Percentiles rank a stretch among this genome's conserved stretches.
These are phyloP conservation scores for Phenganax stokvisi DNA, from an alignment of 92 coral and sea anemone genomes.

Conservation along the genomic window DNA sequence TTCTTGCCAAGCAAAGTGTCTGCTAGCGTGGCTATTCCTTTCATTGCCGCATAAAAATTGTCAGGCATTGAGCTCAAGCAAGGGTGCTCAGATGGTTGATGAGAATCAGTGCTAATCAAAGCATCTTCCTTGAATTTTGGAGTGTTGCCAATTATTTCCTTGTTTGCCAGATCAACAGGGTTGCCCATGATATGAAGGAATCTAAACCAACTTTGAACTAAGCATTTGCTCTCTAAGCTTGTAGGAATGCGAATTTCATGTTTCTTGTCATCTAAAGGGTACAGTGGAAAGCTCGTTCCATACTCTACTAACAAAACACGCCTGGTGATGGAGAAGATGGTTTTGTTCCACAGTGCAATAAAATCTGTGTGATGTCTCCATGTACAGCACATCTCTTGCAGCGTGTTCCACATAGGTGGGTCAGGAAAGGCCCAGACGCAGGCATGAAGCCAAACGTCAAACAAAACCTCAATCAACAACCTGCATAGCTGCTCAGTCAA, in stretches of 20 bases:
- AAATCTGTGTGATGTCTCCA: constrained; percentile 94
- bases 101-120: constrained; percentile 61
- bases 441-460: constrained; percentile 94
- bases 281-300: constrained; percentile 73
- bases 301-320: constrained; percentile 76
- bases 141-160: constrained; percentile 71
- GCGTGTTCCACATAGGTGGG: constrained; percentile 92
- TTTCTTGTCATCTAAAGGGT: constrained; percentile 56
- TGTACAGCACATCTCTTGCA: constrained; percentile 85
- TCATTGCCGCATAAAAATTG: constrained; percentile 88
- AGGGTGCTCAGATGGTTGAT: constrained; percentile 73
- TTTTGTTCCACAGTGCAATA: constrained; percentile 86
- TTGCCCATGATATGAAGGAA: constrained; percentile 90
- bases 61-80: constrained; percentile 77
- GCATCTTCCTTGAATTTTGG: constrained; percentile 93
- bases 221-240: constrained; percentile 55
- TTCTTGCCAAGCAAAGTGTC: constrained; percentile 65
- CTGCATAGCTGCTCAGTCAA: constrained; percentile 84
- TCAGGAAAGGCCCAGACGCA: constrained; percentile 76
- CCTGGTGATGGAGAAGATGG: constrained; percentile 66
- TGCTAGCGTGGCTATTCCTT: constrained; percentile 74
- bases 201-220: constrained; percentile 94
- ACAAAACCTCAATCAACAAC: constrained; percentile 63
- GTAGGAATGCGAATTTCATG: constrained; percentile 79
- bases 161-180: constrained; percentile 86